Evolutionary conservation across 1,140 invertebrate genomes (phyloP).

Genomic region (Pseudachorutes palmiensis): DNA sequence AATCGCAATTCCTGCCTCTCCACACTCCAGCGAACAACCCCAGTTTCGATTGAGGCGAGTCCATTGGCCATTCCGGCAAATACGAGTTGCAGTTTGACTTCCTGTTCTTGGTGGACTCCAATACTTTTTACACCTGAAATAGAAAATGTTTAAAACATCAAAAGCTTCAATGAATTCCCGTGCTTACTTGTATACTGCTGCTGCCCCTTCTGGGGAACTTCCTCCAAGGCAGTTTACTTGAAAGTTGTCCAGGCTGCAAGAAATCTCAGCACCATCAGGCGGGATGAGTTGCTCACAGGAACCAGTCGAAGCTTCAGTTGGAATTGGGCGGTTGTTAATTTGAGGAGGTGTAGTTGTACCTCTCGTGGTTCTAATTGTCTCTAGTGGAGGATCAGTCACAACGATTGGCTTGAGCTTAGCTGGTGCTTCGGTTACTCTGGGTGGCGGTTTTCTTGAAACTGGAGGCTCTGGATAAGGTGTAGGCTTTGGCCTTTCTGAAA

Average conservation of each 20-base stretch:
- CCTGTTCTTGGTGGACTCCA: slow-evolving; percentile 1
- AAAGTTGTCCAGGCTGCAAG: slow-evolving; percentile 3
- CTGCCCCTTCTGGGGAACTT: slow-evolving; percentile 1
- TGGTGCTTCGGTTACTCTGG: too few species aligned
- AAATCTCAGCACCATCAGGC: not conserved
- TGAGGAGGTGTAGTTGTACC: too few species aligned
- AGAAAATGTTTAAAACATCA: not conserved
- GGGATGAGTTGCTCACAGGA: not conserved
- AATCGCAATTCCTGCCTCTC: not conserved
- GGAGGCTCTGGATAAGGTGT: too few species aligned
- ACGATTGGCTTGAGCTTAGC: too few species aligned
- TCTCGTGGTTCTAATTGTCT: too few species aligned
- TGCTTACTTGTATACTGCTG: not conserved
- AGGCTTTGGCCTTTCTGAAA: too few species aligned
- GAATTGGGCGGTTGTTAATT: not conserved
- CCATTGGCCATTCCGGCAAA: slow-evolving; percentile 10
- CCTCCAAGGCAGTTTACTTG: not conserved
- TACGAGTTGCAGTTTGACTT: not conserved
- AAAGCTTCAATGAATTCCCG: not conserved
- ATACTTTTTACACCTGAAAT: slow-evolving; percentile 9
- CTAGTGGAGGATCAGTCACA: too few species aligned
- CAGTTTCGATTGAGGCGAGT: not conserved
- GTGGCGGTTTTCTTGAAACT: too few species aligned
- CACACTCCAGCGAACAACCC: slow-evolving; percentile 7
- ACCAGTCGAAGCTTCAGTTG: not conserved